Conservation (phyloP, 2,888 invertebrate genomes). For the Nomada fabriciana region DNA sequence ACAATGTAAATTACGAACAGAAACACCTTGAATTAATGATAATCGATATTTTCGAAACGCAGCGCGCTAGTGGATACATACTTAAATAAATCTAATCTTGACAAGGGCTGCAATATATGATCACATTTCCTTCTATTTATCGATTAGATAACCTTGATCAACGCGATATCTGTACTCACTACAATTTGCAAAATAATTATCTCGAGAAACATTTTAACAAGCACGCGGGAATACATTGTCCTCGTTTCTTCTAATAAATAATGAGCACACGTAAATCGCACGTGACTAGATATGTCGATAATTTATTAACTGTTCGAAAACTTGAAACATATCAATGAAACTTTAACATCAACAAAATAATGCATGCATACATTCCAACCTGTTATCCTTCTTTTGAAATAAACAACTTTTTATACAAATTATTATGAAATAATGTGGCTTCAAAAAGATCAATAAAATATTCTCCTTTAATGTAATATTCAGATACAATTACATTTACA, state of each 20-base stretch:
- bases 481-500: no score
- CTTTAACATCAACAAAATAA: neutral
- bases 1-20: neutral
- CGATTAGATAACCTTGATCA: constrained; percentile 44
- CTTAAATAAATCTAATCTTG: constrained; percentile 44
- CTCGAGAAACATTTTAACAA: constrained; percentile 12
- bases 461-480: no score
- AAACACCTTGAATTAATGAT: constrained; percentile 3
- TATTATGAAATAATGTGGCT: no score
- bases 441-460: no score
- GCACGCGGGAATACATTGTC: neutral
- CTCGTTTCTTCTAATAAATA: constrained; percentile 11
- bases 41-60: constrained; percentile 17
- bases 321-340: neutral
- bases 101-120: constrained; percentile 13
- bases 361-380: neutral
- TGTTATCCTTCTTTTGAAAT: no score
- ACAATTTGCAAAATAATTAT: constrained; percentile 36
- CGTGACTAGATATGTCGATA: neutral
- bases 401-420: no score
- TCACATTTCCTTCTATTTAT: constrained; percentile 34
- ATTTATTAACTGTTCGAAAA: neutral
- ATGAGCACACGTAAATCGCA: neutral
- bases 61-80: neutral
- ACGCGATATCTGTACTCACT: constrained; percentile 5